Evolutionary conservation across 2,888 invertebrate species (phyloP), one percentile per base, ranked within the genome.

Genomic region (Tromatobia lineatoria): DNA sequence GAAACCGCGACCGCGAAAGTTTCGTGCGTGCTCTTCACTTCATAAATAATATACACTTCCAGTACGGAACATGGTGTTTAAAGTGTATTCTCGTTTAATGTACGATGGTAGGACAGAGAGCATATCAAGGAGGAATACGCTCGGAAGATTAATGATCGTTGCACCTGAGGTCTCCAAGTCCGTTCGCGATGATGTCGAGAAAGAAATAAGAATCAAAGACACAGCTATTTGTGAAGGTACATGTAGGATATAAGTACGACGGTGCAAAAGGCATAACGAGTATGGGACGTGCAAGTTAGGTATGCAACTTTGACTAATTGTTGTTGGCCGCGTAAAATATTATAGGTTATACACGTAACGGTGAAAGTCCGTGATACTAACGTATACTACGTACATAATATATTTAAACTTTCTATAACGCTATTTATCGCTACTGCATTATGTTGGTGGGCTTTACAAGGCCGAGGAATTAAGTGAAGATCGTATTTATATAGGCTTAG

Each of bases 281-380:
- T 50, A n/a, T 54, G 23, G 34, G 52, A 79, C 79, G 29, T 20
- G 38, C 38, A 38, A 38, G 10, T 61, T 7, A 23, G 78, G 52
- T 64, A 79, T 71, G 64, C 47, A 64, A 23, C 25, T 79, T 71
- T 71, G 79, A 79, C 71, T 64, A 54, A 79, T 79, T 79, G 71
- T 64, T 50, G 52, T 47, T 45, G 71, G 11, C 15, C 64, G 54
- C 64, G 79, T 79, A 71, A 71, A 79, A 79, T 71, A 79, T 79
- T 79, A 66, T 61, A 71, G 64, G 42, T 52, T 61, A 61, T 50
- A 71, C 29, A 10, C 25, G 61, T 42, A 64, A 64, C 61, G 61
- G 61, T 64, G 70, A 71, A 70, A 78, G 61, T 78, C n/a, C 50
- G 23, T 57, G 25, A 61, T 57, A 67, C 54, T 13, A 25, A 18